Evolutionary conservation across 2,113 vertebrate species (phyloP).

Genomic region (Rhea pennata): DNA sequence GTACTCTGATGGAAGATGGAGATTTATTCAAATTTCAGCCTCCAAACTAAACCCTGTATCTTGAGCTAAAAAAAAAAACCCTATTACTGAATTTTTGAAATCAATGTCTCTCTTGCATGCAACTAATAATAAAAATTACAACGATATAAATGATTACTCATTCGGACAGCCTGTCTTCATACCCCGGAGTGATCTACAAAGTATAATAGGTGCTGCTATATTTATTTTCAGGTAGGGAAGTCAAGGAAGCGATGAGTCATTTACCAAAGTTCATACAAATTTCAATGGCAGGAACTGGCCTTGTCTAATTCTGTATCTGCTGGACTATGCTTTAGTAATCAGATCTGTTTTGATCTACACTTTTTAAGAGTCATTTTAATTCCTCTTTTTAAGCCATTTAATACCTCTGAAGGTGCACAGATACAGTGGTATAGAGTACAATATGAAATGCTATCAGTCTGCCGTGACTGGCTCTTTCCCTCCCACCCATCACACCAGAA

Average conservation of each 20-base stretch:
- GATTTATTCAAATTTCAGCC: background rate
- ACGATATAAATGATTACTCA: background rate
- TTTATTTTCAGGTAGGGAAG: constrained; percentile 40
- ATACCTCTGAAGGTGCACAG: background rate
- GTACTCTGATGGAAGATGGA: background rate
- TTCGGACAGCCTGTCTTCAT: background rate
- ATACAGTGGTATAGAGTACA: background rate
- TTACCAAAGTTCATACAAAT: constrained; percentile 18
- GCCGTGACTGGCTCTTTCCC: background rate
- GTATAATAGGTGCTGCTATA: background rate
- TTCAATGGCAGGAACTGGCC: constrained; percentile 41
- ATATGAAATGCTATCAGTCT: background rate
- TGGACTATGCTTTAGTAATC: background rate
- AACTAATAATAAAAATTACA: background rate
- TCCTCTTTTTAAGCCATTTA: background rate
- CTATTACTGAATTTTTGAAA: background rate
- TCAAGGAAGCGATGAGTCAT: constrained; percentile 16
- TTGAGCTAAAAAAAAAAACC: background rate
- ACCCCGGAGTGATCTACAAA: background rate
- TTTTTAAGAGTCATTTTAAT: background rate
- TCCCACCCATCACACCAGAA: background rate
- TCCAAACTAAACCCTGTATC: background rate
- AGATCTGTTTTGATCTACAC: background rate
- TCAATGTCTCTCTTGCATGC: background rate
- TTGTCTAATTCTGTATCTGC: background rate